Evolutionary conservation across 2,888 invertebrate genomes (phyloP), one percentile per base, ranked within the genome.

Genomic region (Erpobdella octoculata): DNA sequence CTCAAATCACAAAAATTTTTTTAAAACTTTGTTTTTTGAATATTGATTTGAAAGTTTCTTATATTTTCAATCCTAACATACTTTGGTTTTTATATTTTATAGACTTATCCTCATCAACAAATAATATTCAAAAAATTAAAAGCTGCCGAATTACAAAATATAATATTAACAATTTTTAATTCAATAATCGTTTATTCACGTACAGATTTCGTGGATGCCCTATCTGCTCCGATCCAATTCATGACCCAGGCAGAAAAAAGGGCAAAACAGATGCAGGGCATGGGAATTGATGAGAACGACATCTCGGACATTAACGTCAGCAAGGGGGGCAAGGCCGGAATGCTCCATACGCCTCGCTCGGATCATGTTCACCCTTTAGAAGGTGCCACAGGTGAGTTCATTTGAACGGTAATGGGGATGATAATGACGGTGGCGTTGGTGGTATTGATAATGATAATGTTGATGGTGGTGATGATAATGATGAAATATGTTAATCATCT

Each of bases 181-280:
- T n/a, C n/a, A n/a, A n/a, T n/a, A 12, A 48, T 25, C 15, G 2
- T 3, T 35, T 36, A 15, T 53, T 21, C 37, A 58, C 21, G 37
- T 41, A 6, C 64, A 74, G 74, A 95, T 82, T 91, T 99, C 83
- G 98, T 98, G 91, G 95, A 95, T 74, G 95, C 96, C 4, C 85
- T 98, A 74, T 93, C 94, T 9, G 96, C 95, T 83, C 97, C 97
- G 8, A 78, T 78, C 35, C 77, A 78, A 4, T 93, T 92, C 84
- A 88, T 91, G 84, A 90, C 91, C 1, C 73, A 73, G 65, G 77
- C 76, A 1, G 77, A 77, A 69, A 76, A 76, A 65, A 87, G 92
- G 73, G 89, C 90, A 35, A 91, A 92, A 80, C 93, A 93, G 84
- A 92, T 96, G 90, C 91, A 92, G 79, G 92, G 58, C 59, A 89